Evolutionary conservation across 2,888 invertebrate species (phyloP).

Genomic region (Lymantria dispar): DNA sequence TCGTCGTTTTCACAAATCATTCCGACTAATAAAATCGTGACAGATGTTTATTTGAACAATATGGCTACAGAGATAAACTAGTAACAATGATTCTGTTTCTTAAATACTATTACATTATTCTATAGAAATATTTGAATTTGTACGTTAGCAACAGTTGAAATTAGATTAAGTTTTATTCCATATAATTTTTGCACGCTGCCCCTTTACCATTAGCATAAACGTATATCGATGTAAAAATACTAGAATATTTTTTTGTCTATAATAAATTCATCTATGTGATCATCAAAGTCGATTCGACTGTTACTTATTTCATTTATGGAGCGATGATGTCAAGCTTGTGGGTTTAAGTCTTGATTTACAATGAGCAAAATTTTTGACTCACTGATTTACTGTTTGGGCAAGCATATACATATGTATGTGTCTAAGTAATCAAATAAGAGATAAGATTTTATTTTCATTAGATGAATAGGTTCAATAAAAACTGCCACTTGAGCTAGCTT

Average conservation of each 20-base stretch:
- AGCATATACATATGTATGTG: not conserved
- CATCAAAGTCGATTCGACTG: constrained; percentile 1
- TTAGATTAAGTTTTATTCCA: constrained; percentile 13
- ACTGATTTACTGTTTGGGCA: not conserved
- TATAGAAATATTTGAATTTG: constrained; percentile 1
- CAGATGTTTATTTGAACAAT: constrained; percentile 13
- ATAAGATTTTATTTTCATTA: too few species aligned
- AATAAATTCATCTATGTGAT: not conserved
- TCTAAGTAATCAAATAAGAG: too few species aligned
- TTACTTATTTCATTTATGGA: constrained; percentile 5
- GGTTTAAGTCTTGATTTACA: constrained; percentile 4
- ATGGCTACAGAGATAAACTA: constrained; percentile 1
- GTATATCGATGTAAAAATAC: not conserved
- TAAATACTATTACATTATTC: constrained; percentile 5
- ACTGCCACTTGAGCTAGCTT: too few species aligned
- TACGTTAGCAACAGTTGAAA: constrained; percentile 8
- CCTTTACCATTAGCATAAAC: not conserved
- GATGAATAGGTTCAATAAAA: too few species aligned
- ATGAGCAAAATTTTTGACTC: not conserved
- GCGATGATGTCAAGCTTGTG: constrained; percentile 19
- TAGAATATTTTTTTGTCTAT: not conserved
- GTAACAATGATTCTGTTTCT: constrained; percentile 3
- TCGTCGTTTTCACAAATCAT: constrained; percentile 14
- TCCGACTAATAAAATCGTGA: constrained; percentile 17
- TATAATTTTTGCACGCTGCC: constrained; percentile 1